Base-by-base conservation (phyloP, 2,797 vertebrate genomes). In the Dallia pectoralis region DNA sequence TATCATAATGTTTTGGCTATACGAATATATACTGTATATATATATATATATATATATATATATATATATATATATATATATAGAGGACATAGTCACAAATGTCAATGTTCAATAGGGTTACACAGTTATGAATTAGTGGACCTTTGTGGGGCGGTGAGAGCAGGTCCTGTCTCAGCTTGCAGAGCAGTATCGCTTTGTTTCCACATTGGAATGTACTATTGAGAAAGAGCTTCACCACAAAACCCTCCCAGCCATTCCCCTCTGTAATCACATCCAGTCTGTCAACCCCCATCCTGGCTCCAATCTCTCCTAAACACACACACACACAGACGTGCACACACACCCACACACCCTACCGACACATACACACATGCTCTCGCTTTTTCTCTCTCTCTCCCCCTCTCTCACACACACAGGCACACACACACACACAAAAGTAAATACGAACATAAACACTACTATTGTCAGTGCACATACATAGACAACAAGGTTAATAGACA, bases 151-250 rank as follows among this genome's bases (percentile, higher is more conserved):
- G 78, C 18, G 2, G 87, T 73, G 82, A 85, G 82, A 84, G 83
- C 75, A 74, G 75, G 77, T 86, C 88, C 82, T 92, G 91, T 76
- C 86, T 77, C 81, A 59, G 86, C 91, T 85, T 86, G 91, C 86
- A 77, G 29, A 74, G 72, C 72, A 73, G 81, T 77, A 72, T 71
- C 77, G 77, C 74, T 84, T 84, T 81, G 84, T 82, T 87, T 87
- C 84, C 71, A 87, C 88, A 84, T 84, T 90, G 92, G 91, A 93
- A 93, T 93, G 91, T 75, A 85, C 85, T 89, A 89, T 93, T 93
- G 91, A 91, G 89, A 92, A 92, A 92, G 85, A 81, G 49, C 84
- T 76, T 78, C 82, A 85, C 88, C 89, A 74, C 87, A 90, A n/a
- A 90, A 78, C 88, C 69, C 87, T 91, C 87, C 88, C 86, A 93